Base-by-base conservation (phyloP, 2,888 invertebrate species). In the Pilophorus perplexus region DNA sequence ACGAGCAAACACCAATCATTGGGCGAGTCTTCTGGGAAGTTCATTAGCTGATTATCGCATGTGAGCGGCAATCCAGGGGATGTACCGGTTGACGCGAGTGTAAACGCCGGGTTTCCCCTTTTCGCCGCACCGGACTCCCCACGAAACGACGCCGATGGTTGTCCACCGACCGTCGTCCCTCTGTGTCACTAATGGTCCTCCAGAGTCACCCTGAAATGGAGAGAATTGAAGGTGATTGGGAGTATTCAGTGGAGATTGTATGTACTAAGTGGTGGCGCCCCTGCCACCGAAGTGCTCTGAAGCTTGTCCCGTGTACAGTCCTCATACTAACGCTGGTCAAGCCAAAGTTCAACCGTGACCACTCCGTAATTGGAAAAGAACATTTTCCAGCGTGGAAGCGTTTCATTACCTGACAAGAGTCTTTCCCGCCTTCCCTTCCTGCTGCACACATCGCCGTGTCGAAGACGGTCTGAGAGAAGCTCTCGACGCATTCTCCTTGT, bases 401-500 rank as follows among this genome's bases (percentile, higher is more conserved):
- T n/a, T n/a, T n/a, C n/a, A n/a, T 68, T 77, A 88, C 93, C 83
- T 90, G 87, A 74, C 92, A 93, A 12, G 90, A 86, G 75, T 93
- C 93, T 68, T 85, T 85, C 0, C 89, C 89, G 0, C 90, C 91
- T 54, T 86, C 83, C 25, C 80, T 83, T 0, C 81, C 84, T 6
- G 89, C 91, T 1, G 92, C 93, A 74, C 92, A 93, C 38, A 93
- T 73, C 25, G 83, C 83, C 64, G 84, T 85, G 0, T 86, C 82
- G 38, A 86, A 83, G 54, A 91, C 82, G 25, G 80, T 78, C 71
- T 85, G 84, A 0, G 84, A 79, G 74, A 86, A 87, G 2, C 84
- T 80, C 2, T 80, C 76, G 0, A 79, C 76, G 74, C 92, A 92
- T 37, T 79, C 79, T 20, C 82, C 75, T 25, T 86, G 84, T 0